Evolutionary conservation across 2,888 invertebrate genomes (phyloP), one percentile per base, ranked within the genome.

Genomic region (Ectropis crepuscularia): DNA sequence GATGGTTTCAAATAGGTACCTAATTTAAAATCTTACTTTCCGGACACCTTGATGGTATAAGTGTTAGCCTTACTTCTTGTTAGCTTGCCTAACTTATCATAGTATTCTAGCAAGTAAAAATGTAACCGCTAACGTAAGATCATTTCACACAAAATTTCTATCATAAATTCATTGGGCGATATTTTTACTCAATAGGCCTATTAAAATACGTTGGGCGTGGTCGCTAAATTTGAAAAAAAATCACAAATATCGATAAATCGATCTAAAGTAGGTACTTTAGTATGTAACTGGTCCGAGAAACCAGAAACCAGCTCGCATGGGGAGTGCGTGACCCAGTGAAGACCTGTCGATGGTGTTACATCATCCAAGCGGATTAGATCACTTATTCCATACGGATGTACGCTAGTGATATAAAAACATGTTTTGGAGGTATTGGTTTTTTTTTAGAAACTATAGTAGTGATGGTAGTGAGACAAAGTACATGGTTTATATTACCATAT

Each of bases 281-380:
- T 1, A 37, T 50, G 50, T 41, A 53, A 51, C 57, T 51, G 46
- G 51, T 47, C 51, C 57, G 41, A 46, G 28, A 39, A 6, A 12
- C 37, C 11, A 37, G 36, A 57, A 48, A 63, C 62, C 48, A 53
- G 62, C 43, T 53, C 43, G 46, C 42, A 43, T 49, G 53, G 42
- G 49, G 45, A 54, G 42, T 42, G 63, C 48, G 63, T 63, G 63
- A 63, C 63, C 63, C 59, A 63, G 6, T 54, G 63, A 54, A 51
- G 50, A 42, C 55, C 28, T 50, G 62, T 42, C 53, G 57, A 49
- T 63, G 53, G 48, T 42, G 16, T 63, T 63, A 63, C 58, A 59
- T 63, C 63, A 63, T 45, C 6, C 48, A 6, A 46, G 42, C 55
- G 42, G 58, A 58, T 60, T 65, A 61, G 59, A 63, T 59, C 58